Evolutionary conservation across 1,140 invertebrate species (phyloP), one percentile per base, ranked within the genome.

Genomic region (Monochamus saltuarius): DNA sequence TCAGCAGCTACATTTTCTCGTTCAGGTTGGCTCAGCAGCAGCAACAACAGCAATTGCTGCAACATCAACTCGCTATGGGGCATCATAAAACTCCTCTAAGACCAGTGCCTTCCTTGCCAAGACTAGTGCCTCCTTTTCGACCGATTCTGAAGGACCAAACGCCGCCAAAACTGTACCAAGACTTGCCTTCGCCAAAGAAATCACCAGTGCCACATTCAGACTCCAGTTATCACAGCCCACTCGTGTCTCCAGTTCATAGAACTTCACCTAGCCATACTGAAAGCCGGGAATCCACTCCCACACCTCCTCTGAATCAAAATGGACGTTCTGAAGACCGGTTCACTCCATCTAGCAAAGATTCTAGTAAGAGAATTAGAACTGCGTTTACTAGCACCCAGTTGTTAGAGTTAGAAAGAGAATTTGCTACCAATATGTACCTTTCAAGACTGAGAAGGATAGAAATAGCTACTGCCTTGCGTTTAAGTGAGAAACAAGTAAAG

Each of bases 401-500:
- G 0, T 74, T 97, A 39, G 93, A 96, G 75, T 77, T 97, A 39
- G 94, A 97, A 75, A 87, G 94, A 58, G 94, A 95, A 73, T 96
- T 96, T 71, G 84, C 91, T 0, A 84, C 89, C 62, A 96, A 95
- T 69, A 94, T 94, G 81, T 97, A 96, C 67, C 78, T 97, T 22
- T 95, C 93, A 0, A 83, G 94, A 29, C 81, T 96, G 35, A 80
- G 94, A 39, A 81, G 94, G 59, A 96, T 97, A 63, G 94, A 97
- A 75, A 94, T 97, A 50, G 95, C 95, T 0, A 94, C 91, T 6
- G 87, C 90, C 65, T 77, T 97, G 50, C 85, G 88, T 17, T 76
- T 97, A 0, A 94, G 91, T 0, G 94, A 97, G 78, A 97, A 97
- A 74, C 94, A 96, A 79, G 92, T 96, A 39, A 96, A 94, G 77